Evolutionary conservation across 2,113 vertebrate species (phyloP).

Genomic region (Atractosteus spatula): DNA sequence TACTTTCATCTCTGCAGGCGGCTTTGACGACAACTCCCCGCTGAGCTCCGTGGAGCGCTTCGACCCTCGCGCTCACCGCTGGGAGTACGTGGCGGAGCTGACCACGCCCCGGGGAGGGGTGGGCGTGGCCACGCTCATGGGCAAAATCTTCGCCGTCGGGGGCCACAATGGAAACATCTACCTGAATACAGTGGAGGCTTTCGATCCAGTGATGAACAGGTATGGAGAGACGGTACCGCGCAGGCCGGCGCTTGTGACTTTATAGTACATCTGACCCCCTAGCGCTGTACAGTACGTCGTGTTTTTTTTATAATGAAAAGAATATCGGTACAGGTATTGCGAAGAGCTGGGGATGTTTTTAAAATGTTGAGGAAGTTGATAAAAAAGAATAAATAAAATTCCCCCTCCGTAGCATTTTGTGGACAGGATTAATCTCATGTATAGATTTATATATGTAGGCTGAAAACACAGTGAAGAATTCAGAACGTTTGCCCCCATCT

Average conservation of each 20-base stretch:
- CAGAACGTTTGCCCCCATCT: too few relatives aligned
- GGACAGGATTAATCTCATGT: too few relatives aligned
- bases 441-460: too few relatives aligned
- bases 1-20: constrained; percentile 74
- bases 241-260: background rate
- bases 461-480: too few relatives aligned
- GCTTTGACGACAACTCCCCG: constrained; percentile 96
- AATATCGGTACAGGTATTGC: too few relatives aligned
- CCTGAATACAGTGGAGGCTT: constrained; percentile 94
- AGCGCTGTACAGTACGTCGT: background rate
- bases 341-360: too few relatives aligned
- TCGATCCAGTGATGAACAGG: constrained; percentile 90
- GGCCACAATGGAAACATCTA: constrained; percentile 96
- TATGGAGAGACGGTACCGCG: constrained; percentile 42
- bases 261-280: background rate
- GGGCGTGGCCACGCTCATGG: constrained; percentile 92
- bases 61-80: constrained; percentile 82
- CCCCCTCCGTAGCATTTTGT: too few relatives aligned
- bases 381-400: too few relatives aligned
- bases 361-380: too few relatives aligned
- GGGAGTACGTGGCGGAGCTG: constrained; percentile 89
- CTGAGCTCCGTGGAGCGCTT: constrained; percentile 93
- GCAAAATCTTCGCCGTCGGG: constrained; percentile 90
- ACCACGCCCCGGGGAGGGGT: constrained; percentile 92
- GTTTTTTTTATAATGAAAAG: background rate